These are phyloP conservation scores for Volucella bombylans DNA, from an alignment of 2,888 invertebrate genomes.

Conservation along the genomic window DNA sequence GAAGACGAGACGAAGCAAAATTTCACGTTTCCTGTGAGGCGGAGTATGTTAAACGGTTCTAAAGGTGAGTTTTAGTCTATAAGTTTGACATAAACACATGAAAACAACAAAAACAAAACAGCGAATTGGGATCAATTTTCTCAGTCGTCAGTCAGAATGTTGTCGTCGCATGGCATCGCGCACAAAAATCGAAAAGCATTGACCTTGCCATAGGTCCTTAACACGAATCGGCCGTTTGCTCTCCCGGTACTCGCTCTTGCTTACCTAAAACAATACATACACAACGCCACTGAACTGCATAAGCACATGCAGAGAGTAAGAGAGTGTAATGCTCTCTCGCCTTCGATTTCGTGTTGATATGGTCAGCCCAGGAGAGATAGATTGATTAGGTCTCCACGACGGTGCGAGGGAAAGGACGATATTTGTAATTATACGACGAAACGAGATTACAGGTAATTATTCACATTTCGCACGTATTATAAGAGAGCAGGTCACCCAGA, in stretches of 20 bases:
- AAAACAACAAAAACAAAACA: slow-evolving; percentile 1
- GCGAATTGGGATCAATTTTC: slow-evolving; percentile 31
- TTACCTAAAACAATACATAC: not conserved
- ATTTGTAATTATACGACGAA: slow-evolving; percentile 66
- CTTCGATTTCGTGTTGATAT: slow-evolving; percentile 43
- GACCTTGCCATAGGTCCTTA: slow-evolving; percentile 76
- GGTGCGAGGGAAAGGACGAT: slow-evolving; percentile 12
- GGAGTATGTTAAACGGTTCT: slow-evolving; percentile 75
- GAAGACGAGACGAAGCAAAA: slow-evolving; percentile 30
- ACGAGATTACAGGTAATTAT: slow-evolving; percentile 72
- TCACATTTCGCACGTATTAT: slow-evolving; percentile 58
- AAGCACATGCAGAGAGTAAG: slow-evolving; percentile 2
- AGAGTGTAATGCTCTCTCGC: slow-evolving; percentile 43
- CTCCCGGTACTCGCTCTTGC: slow-evolving; percentile 39
- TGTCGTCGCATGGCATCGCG: slow-evolving; percentile 54
- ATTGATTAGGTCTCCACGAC: not conserved
- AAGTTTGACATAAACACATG: not conserved
- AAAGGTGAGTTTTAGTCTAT: slow-evolving; percentile 73
- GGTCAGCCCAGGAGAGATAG: slow-evolving; percentile 23
- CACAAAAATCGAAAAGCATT: slow-evolving; percentile 75
- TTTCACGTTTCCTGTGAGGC: slow-evolving; percentile 57
- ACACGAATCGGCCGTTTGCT: slow-evolving; percentile 64
- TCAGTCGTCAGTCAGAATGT: not conserved
- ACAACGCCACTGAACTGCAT: not conserved
- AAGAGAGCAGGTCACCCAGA: not conserved